Evolutionary conservation across 1,140 invertebrate species (phyloP).

Genomic region (Aphelenchoides fujianensis): DNA sequence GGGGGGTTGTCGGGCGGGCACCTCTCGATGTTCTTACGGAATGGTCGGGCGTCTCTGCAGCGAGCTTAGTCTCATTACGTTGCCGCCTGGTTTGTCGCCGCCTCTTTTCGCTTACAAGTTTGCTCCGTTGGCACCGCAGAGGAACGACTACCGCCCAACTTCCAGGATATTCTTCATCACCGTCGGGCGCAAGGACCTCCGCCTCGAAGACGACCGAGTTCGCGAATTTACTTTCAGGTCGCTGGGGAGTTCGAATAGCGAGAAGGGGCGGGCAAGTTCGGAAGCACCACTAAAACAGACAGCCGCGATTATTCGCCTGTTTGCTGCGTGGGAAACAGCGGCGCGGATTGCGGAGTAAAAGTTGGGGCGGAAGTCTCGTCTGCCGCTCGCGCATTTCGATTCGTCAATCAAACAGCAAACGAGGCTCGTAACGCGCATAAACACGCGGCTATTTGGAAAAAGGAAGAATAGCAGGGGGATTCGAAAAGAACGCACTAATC

Average conservation of each 20-base stretch:
- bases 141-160: too few species aligned
- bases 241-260: neutral
- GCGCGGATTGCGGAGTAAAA: neutral
- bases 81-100: too few species aligned
- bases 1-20: too few species aligned
- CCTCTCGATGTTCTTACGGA: neutral
- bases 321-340: neutral
- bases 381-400: neutral
- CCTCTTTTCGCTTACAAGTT: neutral
- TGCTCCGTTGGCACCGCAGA: neutral
- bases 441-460: too few species aligned
- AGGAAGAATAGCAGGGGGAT: too few species aligned
- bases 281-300: slow-evolving; percentile 1
- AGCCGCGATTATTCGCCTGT: neutral
- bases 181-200: too few species aligned
- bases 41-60: neutral
- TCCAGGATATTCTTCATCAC: neutral
- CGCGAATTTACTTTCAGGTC: slow-evolving; percentile 1
- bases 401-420: neutral
- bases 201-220: neutral
- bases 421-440: too few species aligned
- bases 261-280: neutral
- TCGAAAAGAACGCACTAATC: too few species aligned
- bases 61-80: slow-evolving; percentile 2
- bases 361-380: neutral